A percentile compares a stretch with the other conserved stretches of the same genome.
Conservation (phyloP, 2,797 vertebrate genomes). For the Hippopotamyrus pictus region DNA sequence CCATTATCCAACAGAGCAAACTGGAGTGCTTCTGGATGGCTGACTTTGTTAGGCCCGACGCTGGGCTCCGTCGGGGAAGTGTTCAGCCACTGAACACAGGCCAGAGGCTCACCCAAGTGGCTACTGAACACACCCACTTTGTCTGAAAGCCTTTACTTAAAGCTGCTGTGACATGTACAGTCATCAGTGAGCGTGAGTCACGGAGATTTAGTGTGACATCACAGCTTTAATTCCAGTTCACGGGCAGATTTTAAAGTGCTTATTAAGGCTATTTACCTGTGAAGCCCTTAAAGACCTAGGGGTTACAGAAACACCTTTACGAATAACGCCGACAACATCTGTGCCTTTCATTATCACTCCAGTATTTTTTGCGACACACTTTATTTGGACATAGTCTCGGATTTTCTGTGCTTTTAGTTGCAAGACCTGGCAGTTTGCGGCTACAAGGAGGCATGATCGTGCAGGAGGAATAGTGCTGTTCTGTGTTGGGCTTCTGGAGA, state of each 20-base stretch:
- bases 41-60: not conserved
- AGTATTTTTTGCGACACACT: not conserved
- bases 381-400: not conserved
- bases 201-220: not conserved
- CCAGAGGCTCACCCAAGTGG: not conserved
- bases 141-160: not conserved
- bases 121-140: not conserved
- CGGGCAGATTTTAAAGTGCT: not conserved
- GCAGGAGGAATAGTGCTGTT: not conserved
- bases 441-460: not conserved
- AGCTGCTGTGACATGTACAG: not conserved
- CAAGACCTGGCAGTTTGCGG: not conserved
- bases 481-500: not conserved
- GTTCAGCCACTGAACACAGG: not conserved
- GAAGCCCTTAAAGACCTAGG: not conserved
- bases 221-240: not conserved
- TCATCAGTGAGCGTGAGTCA: not conserved
- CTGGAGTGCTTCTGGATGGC: conserved; percentile 3
- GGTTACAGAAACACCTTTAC: not conserved
- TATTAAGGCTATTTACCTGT: not conserved
- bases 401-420: not conserved
- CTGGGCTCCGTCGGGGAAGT: not conserved
- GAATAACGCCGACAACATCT: not conserved
- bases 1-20: not conserved
- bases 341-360: not conserved